Conservation (phyloP, 1,140 invertebrate species). For the Heliconius melpomene region DNA sequence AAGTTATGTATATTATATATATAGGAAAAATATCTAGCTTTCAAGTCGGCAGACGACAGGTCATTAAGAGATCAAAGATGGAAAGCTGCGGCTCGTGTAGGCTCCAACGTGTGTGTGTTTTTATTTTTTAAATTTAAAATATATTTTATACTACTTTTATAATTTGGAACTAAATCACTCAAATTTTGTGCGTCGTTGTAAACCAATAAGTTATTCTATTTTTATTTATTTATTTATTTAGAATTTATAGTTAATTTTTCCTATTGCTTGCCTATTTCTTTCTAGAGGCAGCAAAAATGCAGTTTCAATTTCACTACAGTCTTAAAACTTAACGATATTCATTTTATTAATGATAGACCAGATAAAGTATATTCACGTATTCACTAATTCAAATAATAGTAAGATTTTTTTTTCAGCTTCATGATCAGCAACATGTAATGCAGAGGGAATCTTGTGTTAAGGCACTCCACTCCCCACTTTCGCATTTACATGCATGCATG, state of each 20-base stretch:
- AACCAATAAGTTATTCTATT: neutral
- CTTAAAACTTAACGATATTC: neutral
- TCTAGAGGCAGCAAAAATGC: neutral
- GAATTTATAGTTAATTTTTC: neutral
- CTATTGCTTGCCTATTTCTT: neutral
- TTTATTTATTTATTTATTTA: neutral
- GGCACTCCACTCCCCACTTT: too few relatives aligned
- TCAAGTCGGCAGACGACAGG: neutral
- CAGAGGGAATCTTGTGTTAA: too few relatives aligned
- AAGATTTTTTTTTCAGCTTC: too few relatives aligned
- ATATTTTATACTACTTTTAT: neutral
- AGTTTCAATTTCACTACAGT: neutral
- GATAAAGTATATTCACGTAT: neutral
- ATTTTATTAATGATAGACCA: too few relatives aligned
- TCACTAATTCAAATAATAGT: neutral
- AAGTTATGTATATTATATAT: neutral
- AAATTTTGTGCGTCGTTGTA: neutral
- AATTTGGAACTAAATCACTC: neutral
- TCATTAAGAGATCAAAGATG: neutral
- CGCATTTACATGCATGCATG: too few relatives aligned
- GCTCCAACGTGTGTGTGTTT: too few relatives aligned
- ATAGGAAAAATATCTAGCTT: neutral
- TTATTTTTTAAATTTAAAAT: neutral
- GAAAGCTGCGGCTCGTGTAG: too few relatives aligned
- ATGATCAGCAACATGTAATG: too few relatives aligned